Conservation (phyloP, 2,797 vertebrate species). For the Capromys pilorides region DNA sequence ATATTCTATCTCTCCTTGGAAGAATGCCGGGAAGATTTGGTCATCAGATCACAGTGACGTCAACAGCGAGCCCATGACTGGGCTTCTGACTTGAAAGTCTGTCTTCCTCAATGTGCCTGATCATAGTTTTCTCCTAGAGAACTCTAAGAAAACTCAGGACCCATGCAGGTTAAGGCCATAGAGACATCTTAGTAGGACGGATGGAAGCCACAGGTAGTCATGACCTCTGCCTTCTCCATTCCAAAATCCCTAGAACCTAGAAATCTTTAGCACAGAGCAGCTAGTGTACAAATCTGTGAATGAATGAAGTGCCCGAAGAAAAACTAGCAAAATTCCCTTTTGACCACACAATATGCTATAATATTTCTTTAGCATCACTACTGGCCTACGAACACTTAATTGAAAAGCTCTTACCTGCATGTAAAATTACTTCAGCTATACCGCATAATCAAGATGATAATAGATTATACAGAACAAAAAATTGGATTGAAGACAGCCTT, state of each 20-base stretch:
- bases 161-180: neutral
- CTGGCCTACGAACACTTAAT: conserved; percentile 57
- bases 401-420: conserved; percentile 33
- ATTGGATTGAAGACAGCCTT: conserved; percentile 11
- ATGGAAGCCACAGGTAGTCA: neutral
- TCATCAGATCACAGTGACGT: neutral
- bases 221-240: neutral
- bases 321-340: neutral
- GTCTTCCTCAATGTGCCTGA: neutral
- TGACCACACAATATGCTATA: conserved; percentile 50
- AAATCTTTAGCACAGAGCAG: neutral
- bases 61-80: too few relatives aligned
- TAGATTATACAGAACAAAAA: conserved; percentile 56
- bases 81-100: neutral
- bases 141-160: neutral
- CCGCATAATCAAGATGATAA: conserved; percentile 50
- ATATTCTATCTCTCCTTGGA: neutral
- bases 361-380: conserved; percentile 33
- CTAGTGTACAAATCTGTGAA: neutral
- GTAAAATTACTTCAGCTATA: conserved; percentile 73
- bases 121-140: neutral
- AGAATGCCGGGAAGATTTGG: neutral
- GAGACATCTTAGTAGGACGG: neutral
- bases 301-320: neutral
- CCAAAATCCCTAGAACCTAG: neutral